Conservation (phyloP, 2,113 vertebrate genomes). For the Notiomystis cincta region DNA sequence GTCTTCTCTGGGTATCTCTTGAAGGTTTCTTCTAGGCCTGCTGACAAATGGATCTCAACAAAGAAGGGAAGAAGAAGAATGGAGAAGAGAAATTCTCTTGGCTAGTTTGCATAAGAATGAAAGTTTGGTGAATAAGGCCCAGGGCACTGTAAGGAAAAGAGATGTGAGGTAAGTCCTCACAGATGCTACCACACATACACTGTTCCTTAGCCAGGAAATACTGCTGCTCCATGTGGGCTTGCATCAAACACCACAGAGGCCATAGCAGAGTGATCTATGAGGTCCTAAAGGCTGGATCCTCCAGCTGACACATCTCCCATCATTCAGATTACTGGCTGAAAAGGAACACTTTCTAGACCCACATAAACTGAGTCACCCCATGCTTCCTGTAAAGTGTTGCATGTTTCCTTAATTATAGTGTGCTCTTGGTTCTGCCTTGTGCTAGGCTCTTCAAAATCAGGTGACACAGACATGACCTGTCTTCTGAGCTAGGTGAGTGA, state of each 20-base stretch:
- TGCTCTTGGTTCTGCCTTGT: background rate
- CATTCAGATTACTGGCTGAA: background rate
- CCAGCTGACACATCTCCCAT: background rate
- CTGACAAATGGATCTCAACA: background rate
- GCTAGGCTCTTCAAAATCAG: background rate
- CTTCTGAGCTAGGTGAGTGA: background rate
- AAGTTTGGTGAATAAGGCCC: background rate
- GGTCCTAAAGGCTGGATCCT: background rate
- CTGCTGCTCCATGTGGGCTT: background rate
- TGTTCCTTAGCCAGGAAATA: background rate
- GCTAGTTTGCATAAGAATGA: background rate
- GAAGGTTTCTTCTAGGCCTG: background rate
- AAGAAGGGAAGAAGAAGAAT: background rate
- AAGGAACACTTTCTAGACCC: background rate
- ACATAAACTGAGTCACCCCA: background rate
- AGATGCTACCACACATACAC: background rate
- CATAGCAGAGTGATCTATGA: background rate
- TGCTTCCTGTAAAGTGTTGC: background rate
- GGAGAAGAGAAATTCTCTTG: background rate
- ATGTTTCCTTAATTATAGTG: background rate
- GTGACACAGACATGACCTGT: background rate
- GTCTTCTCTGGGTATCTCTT: background rate
- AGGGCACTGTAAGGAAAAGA: background rate
- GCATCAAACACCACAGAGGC: background rate
- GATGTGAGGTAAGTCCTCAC: background rate